Conservation (phyloP, 2,113 vertebrate species). For the Antechinus stuartii region DNA sequence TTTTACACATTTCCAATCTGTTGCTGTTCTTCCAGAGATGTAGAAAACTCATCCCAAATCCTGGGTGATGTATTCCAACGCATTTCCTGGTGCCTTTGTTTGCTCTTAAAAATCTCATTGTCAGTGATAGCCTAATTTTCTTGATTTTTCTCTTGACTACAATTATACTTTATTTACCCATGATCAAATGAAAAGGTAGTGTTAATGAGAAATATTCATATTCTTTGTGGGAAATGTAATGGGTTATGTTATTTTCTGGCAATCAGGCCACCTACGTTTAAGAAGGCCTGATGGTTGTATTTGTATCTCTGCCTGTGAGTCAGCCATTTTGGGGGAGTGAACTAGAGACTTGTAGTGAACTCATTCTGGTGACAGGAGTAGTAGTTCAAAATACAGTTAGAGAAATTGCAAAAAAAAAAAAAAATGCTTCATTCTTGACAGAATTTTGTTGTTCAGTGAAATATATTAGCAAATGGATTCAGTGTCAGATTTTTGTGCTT, state of each 20-base stretch:
- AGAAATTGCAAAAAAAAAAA: conserved; percentile 29
- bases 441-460: conserved; percentile 1
- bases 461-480: background rate
- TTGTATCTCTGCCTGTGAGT: conserved; percentile 36
- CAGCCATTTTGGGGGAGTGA: background rate
- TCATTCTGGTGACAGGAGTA: conserved; percentile 29
- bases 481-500: background rate
- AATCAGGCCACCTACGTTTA: conserved; percentile 28
- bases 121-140: background rate
- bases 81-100: conserved; percentile 45
- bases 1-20: conserved; percentile 24
- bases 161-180: conserved; percentile 47
- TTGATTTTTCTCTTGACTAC: conserved; percentile 49
- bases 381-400: conserved; percentile 13
- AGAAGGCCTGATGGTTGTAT: conserved; percentile 21
- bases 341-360: background rate
- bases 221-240: conserved; percentile 44
- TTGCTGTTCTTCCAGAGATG: background rate
- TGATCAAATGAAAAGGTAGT: conserved; percentile 38
- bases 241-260: conserved; percentile 24
- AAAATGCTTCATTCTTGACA: background rate
- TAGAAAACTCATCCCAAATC: conserved; percentile 37
- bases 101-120: conserved; percentile 51
- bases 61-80: background rate
- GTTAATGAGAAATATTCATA: conserved; percentile 47